Evolutionary conservation across 2,888 invertebrate species (phyloP).

Genomic region (Artemia sp.): DNA sequence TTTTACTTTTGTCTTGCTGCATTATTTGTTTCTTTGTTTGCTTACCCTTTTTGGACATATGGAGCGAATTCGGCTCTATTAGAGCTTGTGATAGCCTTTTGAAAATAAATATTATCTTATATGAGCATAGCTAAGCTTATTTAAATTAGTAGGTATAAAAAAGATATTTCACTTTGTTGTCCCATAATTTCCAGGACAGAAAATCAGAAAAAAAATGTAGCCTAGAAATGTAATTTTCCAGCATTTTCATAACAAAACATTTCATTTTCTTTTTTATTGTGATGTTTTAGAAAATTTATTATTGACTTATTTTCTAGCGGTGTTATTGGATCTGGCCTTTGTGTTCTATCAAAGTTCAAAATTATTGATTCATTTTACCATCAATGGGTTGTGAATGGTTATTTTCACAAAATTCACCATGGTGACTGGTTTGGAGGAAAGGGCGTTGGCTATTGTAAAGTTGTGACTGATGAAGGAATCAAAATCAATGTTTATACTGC

Average conservation of each 20-base stretch:
- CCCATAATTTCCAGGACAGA: no score
- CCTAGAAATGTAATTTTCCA: background rate
- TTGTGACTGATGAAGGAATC: slow-evolving; percentile 45
- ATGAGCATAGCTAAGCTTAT: no score
- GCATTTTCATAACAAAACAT: background rate
- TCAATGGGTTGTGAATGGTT: slow-evolving; percentile 92
- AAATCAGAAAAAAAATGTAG: background rate
- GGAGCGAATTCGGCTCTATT: no score
- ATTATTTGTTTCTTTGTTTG: no score
- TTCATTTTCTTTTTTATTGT: slow-evolving; percentile 12
- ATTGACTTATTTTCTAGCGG: slow-evolving; percentile 44
- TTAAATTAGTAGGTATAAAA: no score
- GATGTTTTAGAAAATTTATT: slow-evolving; percentile 17
- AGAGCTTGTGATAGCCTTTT: no score
- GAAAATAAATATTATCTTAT: no score
- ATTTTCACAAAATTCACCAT: slow-evolving; percentile 82
- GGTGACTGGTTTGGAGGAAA: slow-evolving; percentile 99
- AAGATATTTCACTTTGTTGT: no score
- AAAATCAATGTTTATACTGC: slow-evolving; percentile 72
- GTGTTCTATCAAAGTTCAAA: slow-evolving; percentile 62
- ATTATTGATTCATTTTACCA: slow-evolving; percentile 77
- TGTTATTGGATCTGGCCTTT: slow-evolving; percentile 76
- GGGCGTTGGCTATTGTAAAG: slow-evolving; percentile 65
- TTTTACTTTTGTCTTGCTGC: no score
- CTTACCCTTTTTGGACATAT: no score